Evolutionary conservation across 2,888 invertebrate species (phyloP).

Genomic region (Mimumesa dahlbomi): DNA sequence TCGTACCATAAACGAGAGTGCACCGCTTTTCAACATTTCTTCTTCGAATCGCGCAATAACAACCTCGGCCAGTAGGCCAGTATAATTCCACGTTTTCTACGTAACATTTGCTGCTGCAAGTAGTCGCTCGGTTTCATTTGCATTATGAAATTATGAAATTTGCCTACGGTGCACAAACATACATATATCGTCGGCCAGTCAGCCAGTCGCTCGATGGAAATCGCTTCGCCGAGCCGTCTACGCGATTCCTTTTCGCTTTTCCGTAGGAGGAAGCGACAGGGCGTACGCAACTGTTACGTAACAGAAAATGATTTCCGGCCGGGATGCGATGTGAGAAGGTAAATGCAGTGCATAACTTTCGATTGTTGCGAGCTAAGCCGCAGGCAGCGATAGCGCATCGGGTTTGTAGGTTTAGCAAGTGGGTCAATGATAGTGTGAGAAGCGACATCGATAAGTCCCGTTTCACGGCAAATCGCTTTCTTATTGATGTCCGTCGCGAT

Average conservation of each 20-base stretch:
- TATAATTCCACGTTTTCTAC: too few relatives aligned
- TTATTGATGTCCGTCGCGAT: too few relatives aligned
- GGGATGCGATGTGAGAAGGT: conserved; percentile 34
- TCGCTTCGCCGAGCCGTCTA: background rate
- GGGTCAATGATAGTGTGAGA: conserved; percentile 62
- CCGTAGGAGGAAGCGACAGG: conserved; percentile 20
- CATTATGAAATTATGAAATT: too few relatives aligned
- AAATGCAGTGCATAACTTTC: conserved; percentile 41
- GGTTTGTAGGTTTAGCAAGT: conserved; percentile 50
- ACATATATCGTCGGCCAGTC: too few relatives aligned
- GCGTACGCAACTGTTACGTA: conserved; percentile 30
- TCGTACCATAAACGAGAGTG: too few relatives aligned
- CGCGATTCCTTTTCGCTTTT: conserved; percentile 18
- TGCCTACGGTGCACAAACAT: too few relatives aligned
- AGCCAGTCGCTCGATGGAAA: too few relatives aligned
- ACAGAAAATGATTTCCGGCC: conserved; percentile 33
- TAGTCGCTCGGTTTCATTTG: too few relatives aligned
- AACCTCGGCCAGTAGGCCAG: too few relatives aligned
- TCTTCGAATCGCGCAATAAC: too few relatives aligned
- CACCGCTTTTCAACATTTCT: too few relatives aligned
- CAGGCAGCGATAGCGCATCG: conserved; percentile 14
- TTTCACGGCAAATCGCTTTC: conserved; percentile 1
- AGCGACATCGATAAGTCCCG: conserved; percentile 6
- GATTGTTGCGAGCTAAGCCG: conserved; percentile 33
- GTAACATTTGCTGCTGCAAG: too few relatives aligned